Percentiles rank a stretch among this genome's conserved stretches.
These are phyloP conservation scores for Chymomyza amoena DNA, from an alignment of 2,888 invertebrate genomes.

Conservation along the genomic window DNA sequence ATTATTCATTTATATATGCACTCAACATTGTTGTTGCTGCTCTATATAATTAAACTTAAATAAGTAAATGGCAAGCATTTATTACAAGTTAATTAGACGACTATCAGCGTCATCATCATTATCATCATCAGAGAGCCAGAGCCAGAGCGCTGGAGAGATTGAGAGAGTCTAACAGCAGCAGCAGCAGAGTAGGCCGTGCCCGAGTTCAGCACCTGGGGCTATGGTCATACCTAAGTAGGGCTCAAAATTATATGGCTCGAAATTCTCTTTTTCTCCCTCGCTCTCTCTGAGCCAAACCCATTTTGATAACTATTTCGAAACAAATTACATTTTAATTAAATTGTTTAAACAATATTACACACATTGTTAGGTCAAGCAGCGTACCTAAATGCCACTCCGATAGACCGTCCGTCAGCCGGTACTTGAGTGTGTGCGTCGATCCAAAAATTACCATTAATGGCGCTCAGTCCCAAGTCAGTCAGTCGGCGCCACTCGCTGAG, in stretches of 20 bases:
- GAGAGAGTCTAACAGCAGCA: conserved; percentile 1
- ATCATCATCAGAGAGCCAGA: conserved; percentile 21
- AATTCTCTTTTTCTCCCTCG: too few relatives aligned
- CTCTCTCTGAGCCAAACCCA: conserved; percentile 48
- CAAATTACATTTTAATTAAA: conserved; percentile 78
- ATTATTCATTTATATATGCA: conserved; percentile 42
- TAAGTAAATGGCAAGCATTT: conserved; percentile 70
- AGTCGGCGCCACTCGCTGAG: conserved; percentile 65
- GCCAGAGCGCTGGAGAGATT: conserved; percentile 14
- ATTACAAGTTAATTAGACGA: conserved; percentile 72
- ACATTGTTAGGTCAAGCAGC: conserved; percentile 75
- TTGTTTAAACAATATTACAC: conserved; percentile 77
- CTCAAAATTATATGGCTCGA: not conserved
- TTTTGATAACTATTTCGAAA: conserved; percentile 71
- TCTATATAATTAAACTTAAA: conserved; percentile 68
- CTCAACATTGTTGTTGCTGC: conserved; percentile 31
- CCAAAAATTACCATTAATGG: conserved; percentile 65
- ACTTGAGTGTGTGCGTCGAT: conserved; percentile 27
- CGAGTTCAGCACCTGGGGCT: conserved; percentile 7
- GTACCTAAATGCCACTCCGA: conserved; percentile 57
- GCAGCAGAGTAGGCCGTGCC: conserved; percentile 7
- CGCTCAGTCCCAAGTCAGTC: conserved; percentile 38
- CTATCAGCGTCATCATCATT: conserved; percentile 66
- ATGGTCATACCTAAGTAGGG: not conserved
- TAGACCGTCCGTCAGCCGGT: not conserved